Conservation (phyloP, 2,888 invertebrate genomes). For the Drosophila atripex region DNA sequence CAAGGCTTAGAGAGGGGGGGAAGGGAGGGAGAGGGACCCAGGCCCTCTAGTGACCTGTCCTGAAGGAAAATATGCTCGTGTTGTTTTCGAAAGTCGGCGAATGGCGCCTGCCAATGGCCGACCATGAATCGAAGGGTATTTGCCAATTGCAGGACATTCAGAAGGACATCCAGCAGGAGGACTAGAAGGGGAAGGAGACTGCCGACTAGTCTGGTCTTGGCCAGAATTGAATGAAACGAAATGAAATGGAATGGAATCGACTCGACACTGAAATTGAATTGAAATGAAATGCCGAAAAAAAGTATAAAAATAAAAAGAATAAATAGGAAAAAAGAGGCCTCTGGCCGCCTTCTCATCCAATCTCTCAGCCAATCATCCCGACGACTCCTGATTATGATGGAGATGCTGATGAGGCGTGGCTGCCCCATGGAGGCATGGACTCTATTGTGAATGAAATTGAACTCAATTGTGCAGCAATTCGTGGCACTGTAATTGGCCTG, state of each 20-base stretch:
- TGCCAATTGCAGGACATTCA: conserved; percentile 13
- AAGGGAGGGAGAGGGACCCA: background rate
- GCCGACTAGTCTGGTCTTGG: background rate
- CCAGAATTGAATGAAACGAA: conserved; percentile 26
- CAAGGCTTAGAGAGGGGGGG: conserved; percentile 30
- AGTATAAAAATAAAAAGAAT: conserved; percentile 1
- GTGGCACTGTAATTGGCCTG: conserved; percentile 61
- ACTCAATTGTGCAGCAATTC: conserved; percentile 58
- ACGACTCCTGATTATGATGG: conserved; percentile 48
- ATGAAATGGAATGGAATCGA: conserved; percentile 43
- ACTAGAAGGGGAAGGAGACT: background rate
- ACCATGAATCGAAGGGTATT: conserved; percentile 61
- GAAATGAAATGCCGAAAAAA: conserved; percentile 24
- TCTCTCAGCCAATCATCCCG: conserved; percentile 34
- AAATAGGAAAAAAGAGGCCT: conserved; percentile 8
- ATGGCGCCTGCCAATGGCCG: conserved; percentile 72
- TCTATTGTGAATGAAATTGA: conserved; percentile 66
- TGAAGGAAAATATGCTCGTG: conserved; percentile 54
- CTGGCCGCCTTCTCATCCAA: background rate
- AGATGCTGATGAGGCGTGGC: conserved; percentile 43
- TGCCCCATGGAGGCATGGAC: conserved; percentile 19
- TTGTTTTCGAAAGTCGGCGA: conserved; percentile 56
- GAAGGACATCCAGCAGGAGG: background rate
- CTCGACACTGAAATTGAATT: conserved; percentile 34
- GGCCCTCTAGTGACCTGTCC: conserved; percentile 41